A percentile compares a stretch with the other conserved stretches of the same genome.
phyloP scores from a whole-genome alignment of 1,140 invertebrate species.

The Mycetomoellerius zeteki region DNA sequence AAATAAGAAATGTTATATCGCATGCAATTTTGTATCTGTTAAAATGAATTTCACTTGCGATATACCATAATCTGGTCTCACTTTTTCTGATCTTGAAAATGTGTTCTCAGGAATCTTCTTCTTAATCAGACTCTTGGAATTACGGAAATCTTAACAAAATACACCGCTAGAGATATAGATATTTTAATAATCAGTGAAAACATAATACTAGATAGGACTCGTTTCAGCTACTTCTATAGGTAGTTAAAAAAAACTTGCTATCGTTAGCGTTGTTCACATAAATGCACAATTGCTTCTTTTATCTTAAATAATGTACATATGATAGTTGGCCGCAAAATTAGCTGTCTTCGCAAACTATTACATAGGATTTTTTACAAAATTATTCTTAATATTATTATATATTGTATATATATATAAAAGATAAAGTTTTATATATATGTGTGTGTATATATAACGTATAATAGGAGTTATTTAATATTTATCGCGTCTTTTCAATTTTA shows the following conservation, averaged over 20 bases:
- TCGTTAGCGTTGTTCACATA: neutral
- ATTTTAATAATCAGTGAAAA: constrained; percentile 17
- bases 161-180: neutral
- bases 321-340: neutral
- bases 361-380: neutral
- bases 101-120: constrained; percentile 17
- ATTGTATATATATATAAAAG: no score
- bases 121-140: constrained; percentile 21
- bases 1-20: constrained; percentile 4
- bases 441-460: no score
- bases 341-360: neutral
- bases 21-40: neutral
- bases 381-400: neutral
- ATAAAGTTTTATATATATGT: neutral
- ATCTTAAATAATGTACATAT: neutral
- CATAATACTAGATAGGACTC: neutral
- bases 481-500: neutral
- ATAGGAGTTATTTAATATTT: neutral
- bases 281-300: neutral
- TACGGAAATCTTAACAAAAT: constrained; percentile 21
- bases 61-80: neutral
- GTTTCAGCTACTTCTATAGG: neutral
- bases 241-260: constrained; percentile 18
- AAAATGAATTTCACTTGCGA: neutral
- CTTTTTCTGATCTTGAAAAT: neutral